These are phyloP conservation scores for Ephestia elutella DNA, from an alignment of 1,140 invertebrate species.

Conservation along the genomic window DNA sequence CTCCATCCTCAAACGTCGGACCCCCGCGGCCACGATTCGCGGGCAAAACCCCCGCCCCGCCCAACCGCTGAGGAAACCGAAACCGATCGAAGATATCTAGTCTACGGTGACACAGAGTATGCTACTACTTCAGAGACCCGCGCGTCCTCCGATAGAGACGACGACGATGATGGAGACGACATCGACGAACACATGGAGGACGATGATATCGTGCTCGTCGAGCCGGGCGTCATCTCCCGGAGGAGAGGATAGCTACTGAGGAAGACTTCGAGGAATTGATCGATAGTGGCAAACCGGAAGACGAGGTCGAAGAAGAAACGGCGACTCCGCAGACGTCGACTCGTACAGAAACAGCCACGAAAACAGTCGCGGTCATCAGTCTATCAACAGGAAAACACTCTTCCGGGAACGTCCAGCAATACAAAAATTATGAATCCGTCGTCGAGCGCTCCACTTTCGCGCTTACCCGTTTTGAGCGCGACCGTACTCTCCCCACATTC, in stretches of 20 bases:
- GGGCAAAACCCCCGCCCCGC: slow-evolving; percentile 67
- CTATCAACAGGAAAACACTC: slow-evolving; percentile 61
- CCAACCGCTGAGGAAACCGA: slow-evolving; percentile 60
- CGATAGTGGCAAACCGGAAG: slow-evolving; percentile 74
- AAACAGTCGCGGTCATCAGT: slow-evolving; percentile 72
- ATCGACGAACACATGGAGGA: slow-evolving; percentile 73
- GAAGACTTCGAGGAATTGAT: slow-evolving; percentile 78
- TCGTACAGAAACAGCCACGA: slow-evolving; percentile 67
- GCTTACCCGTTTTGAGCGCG: slow-evolving; percentile 60
- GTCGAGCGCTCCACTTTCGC: slow-evolving; percentile 44
- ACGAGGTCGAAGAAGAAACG: slow-evolving; percentile 61
- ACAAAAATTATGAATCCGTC: slow-evolving; percentile 65
- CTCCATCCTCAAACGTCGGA: slow-evolving; percentile 74
- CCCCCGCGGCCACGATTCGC: slow-evolving; percentile 70
- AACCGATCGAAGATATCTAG: slow-evolving; percentile 76
- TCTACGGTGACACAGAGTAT: slow-evolving; percentile 79
- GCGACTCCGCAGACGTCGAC: slow-evolving; percentile 35
- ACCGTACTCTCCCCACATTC: slow-evolving; percentile 60
- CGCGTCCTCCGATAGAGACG: slow-evolving; percentile 37
- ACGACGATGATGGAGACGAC: slow-evolving; percentile 68
- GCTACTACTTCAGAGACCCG: slow-evolving; percentile 77
- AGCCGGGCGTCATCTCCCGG: slow-evolving; percentile 76
- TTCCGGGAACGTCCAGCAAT: slow-evolving; percentile 57
- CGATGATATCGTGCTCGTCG: slow-evolving; percentile 78
- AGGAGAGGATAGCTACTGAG: slow-evolving; percentile 77